phyloP scores from a whole-genome alignment of 2,888 invertebrate species.

The Altica lythri region DNA sequence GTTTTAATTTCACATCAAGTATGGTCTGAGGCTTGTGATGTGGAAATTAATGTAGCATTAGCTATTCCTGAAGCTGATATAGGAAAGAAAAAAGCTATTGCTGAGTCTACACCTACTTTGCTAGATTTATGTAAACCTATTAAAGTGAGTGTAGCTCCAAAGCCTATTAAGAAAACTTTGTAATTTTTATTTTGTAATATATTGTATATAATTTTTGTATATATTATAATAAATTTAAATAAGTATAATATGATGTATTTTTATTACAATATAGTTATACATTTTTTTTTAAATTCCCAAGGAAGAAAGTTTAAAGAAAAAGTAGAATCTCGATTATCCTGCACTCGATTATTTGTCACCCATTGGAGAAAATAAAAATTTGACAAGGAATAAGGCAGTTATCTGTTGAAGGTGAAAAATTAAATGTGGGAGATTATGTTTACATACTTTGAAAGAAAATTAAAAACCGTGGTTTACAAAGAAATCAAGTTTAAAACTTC shows the following conservation, averaged over 20 bases:
- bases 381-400: too few species aligned
- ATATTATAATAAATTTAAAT: not conserved
- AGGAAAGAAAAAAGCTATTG: constrained; percentile 54
- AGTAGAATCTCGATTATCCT: too few species aligned
- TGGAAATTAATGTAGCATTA: constrained; percentile 83
- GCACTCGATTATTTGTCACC: too few species aligned
- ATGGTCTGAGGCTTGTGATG: constrained; percentile 90
- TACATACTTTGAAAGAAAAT: too few species aligned
- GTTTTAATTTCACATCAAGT: constrained; percentile 89
- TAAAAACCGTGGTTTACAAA: too few species aligned
- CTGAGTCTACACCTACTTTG: constrained; percentile 62
- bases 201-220: not conserved
- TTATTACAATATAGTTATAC: not conserved
- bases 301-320: too few species aligned
- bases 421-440: too few species aligned
- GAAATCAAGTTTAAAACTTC: too few species aligned
- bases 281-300: too few species aligned
- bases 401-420: too few species aligned
- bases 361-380: too few species aligned
- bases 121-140: constrained; percentile 86
- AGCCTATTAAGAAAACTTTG: constrained; percentile 74
- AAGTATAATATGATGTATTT: not conserved
- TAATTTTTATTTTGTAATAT: constrained; percentile 36
- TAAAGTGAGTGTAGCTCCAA: constrained; percentile 84
- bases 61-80: constrained; percentile 68